phyloP scores from a whole-genome alignment of 2,888 invertebrate genomes.

The Chymomyza fuscimana region DNA sequence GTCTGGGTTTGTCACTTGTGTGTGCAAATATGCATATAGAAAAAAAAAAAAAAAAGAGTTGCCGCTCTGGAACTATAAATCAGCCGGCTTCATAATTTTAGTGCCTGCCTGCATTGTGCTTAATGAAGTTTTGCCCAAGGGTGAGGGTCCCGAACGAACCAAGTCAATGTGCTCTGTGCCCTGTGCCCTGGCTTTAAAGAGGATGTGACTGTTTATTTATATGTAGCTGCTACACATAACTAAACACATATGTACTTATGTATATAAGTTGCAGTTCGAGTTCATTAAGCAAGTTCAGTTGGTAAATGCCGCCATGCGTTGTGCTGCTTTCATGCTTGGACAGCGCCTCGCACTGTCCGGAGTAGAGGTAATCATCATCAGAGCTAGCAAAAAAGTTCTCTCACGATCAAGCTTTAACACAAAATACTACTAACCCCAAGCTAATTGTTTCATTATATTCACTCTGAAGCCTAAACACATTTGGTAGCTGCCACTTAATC shows the following conservation, averaged over 20 bases:
- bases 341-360: background rate
- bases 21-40: background rate
- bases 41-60: background rate
- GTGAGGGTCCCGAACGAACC: constrained; percentile 17
- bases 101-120: constrained; percentile 34
- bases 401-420: constrained; percentile 42
- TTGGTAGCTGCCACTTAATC: constrained; percentile 65
- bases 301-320: constrained; percentile 20
- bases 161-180: constrained; percentile 12
- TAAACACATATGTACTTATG: constrained; percentile 16
- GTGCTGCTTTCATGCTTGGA: background rate
- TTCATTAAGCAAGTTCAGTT: constrained; percentile 47
- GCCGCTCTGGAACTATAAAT: constrained; percentile 49
- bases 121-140: constrained; percentile 50
- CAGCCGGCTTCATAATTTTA: constrained; percentile 54
- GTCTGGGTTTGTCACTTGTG: constrained; percentile 61
- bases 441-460: constrained; percentile 53
- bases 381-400: constrained; percentile 34
- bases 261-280: constrained; percentile 35
- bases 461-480: constrained; percentile 39
- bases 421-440: constrained; percentile 16
- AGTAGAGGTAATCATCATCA: background rate
- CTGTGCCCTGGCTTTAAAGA: constrained; percentile 37
- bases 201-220: constrained; percentile 61
- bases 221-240: background rate